Evolutionary conservation across 2,797 vertebrate species (phyloP), one percentile per base, ranked within the genome.

Genomic region (Rhabdomys pumilio): DNA sequence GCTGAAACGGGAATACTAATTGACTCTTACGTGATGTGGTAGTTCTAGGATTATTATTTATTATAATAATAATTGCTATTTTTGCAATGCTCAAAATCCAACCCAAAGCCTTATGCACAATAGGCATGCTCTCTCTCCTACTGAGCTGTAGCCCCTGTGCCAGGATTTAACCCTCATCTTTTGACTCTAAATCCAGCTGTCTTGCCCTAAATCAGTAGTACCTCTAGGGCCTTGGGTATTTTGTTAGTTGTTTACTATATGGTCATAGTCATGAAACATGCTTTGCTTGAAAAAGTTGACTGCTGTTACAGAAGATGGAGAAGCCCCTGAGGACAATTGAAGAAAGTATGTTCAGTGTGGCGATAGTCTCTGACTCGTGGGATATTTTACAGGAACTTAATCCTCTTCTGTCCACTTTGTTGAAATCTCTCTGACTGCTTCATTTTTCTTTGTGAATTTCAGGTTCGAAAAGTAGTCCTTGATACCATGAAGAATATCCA

Each of bases 401-500:
- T 95, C 20, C 2, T 88, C 6, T 86, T 75, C 75, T 93, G 3
- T 59, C 22, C n/a, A 29, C 24, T 89, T 94, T 29, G 81, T 83
- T 95, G 38, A 95, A 65, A 72, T 87, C 69, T 93, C 83, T 83
- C 22, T 95, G 53, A 84, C 57, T 90, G 31, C 93, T 86, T 90
- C 4, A 73, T 91, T 50, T 96, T 95, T 65, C 65, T 94, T 89
- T 67, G 95, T 67, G 97, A 94, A 97, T 98, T 89, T 93, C 96
- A 99, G 99, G 99, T 99, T 63, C 99, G 99, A 89, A 99, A 99
- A 98, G 99, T 99, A 88, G 99, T 99, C 96, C 96, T 99, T 98
- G 99, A 99, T 97, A 99, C 99, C 0, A 99, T 99, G 99, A 99
- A 99, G 98, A 99, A 99, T 98, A 99, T 99, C 97, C 99, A 99